phyloP scores from a whole-genome alignment of 2,797 vertebrate species.

The Micrastur ruficollis region DNA sequence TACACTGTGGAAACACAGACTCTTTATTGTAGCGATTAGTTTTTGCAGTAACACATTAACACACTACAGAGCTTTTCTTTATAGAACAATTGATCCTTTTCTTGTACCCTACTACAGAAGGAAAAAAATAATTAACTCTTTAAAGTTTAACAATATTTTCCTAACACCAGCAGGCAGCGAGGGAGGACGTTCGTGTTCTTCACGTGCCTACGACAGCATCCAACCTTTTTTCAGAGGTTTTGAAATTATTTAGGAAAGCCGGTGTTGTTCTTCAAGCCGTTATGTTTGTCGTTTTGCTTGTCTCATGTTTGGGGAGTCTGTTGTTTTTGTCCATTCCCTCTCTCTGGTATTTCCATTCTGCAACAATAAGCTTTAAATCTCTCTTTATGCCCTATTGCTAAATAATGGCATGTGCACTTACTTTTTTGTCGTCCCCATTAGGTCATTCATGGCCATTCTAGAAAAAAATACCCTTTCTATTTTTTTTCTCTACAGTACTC shows the following conservation, averaged over 20 bases:
- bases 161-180: conserved; percentile 46
- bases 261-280: conserved; percentile 60
- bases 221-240: conserved; percentile 42
- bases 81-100: conserved; percentile 84
- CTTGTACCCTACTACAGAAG: conserved; percentile 74
- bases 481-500: conserved; percentile 83
- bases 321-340: conserved; percentile 81
- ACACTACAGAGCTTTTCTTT: conserved; percentile 83
- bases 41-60: conserved; percentile 85
- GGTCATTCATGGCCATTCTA: conserved; percentile 91
- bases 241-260: conserved; percentile 38
- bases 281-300: conserved; percentile 75
- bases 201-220: neutral
- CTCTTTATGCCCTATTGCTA: conserved; percentile 85
- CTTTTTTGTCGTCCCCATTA: conserved; percentile 90
- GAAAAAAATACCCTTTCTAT: conserved; percentile 84
- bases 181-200: conserved; percentile 10
- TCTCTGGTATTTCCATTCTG: conserved; percentile 80
- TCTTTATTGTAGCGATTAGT: conserved; percentile 84
- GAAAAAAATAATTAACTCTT: conserved; percentile 77
- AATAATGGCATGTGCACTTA: conserved; percentile 93
- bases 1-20: conserved; percentile 80
- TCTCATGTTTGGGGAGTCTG: conserved; percentile 84
- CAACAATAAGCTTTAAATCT: conserved; percentile 87
- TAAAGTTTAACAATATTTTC: conserved; percentile 76